Evolutionary conservation across 92 coral and sea anemone genomes (phyloP), one percentile per base, ranked within the genome.

Genomic region (Parazoanthus darwini): DNA sequence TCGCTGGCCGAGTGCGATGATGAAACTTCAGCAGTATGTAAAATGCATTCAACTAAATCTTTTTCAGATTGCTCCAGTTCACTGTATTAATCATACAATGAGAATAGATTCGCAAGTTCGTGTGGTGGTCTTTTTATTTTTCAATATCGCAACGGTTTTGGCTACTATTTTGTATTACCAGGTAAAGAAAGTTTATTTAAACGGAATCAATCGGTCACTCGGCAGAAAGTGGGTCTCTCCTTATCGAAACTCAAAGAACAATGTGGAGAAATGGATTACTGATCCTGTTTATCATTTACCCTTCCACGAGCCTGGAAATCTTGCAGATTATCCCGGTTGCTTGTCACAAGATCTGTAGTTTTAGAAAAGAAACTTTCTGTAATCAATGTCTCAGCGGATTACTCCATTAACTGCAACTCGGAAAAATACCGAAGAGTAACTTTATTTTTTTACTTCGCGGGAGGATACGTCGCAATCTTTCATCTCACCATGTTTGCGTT

Each of bases 291-390:
- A 76, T 92, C 22, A 82, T 90, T 35, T 89, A 86, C 65, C 94
- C 94, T 8, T 86, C 90, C 81, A 92, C 92, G 23, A 89, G 92
- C 88, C 66, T 86, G 42, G 85, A 88, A 37, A 82, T 92, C 73
- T 67, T 92, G 14, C 90, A 87, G 39, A 68, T 90, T 58, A 72
- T 92, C 18, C 82, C 92, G 22, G 73, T 81, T 16, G 59, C 92
- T 8, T 92, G 94, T 74, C 94, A 92, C 36, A 82, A 54, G 81
- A 59, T 92, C 66, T 92, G 94, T 73, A 82, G 87, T 26, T 66
- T 54, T 70, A 77, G 44, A 25, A 63, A 44, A 5, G 35, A 74
- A 6, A 59, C 72, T 50, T 37, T 8, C 13, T 92, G 94, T 77
- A 89, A 82, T 74, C 70, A 67, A 22, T 92, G 86, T 39, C 72